Evolutionary conservation across 92 coral and sea anemone species (phyloP).

Genomic region (Desmophyllum pertusum): DNA sequence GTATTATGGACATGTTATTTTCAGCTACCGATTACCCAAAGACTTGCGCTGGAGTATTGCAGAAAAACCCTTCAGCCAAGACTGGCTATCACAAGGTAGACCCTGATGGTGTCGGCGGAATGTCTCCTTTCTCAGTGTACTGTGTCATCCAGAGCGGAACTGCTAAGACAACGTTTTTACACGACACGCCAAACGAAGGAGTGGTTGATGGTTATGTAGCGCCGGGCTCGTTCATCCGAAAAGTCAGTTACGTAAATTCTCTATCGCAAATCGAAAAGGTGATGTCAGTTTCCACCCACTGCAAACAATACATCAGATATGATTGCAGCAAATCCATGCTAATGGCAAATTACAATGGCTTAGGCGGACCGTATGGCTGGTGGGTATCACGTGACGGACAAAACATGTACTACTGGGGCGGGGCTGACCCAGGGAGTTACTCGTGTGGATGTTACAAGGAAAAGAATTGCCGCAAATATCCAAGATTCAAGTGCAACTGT

Average conservation of each 20-base stretch:
- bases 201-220: not conserved
- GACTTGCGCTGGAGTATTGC: not conserved
- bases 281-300: not conserved
- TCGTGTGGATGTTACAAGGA: too few relatives aligned
- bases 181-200: not conserved
- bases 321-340: not conserved
- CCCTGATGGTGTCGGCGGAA: not conserved
- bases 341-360: not conserved
- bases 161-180: not conserved
- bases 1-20: too few relatives aligned
- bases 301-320: not conserved
- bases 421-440: slow-evolving; percentile 56
- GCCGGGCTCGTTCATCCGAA: not conserved
- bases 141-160: not conserved
- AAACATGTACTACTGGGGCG: slow-evolving; percentile 72
- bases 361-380: slow-evolving; percentile 53
- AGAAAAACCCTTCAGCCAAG: not conserved
- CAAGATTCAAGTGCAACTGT: slow-evolving; percentile 54
- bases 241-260: not conserved
- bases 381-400: slow-evolving; percentile 75
- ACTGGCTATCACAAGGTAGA: not conserved
- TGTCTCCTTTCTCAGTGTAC: not conserved
- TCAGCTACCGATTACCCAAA: not conserved
- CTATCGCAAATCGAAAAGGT: not conserved
- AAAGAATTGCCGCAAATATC: slow-evolving; percentile 33